These are phyloP conservation scores for Salminus brasiliensis DNA, from an alignment of 2,113 vertebrate genomes.

Conservation along the genomic window DNA sequence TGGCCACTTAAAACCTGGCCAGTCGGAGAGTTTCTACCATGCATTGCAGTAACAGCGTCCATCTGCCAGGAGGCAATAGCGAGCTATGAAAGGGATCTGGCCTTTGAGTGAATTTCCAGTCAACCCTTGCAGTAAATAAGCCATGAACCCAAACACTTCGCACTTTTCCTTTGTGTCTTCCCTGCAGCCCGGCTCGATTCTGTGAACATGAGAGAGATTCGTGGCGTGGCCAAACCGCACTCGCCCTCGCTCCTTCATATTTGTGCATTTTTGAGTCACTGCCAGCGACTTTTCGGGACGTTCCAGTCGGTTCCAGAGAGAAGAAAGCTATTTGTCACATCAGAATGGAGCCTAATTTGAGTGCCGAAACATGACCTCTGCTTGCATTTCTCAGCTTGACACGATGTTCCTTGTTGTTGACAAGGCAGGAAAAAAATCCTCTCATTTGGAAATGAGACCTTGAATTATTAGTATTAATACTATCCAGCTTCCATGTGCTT, in stretches of 20 bases:
- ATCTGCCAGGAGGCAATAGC: constrained; percentile 74
- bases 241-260: constrained; percentile 55
- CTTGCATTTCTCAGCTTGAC: constrained; percentile 41
- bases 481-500: not conserved
- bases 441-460: not conserved
- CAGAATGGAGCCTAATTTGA: constrained; percentile 62
- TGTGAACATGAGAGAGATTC: constrained; percentile 54
- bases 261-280: constrained; percentile 68
- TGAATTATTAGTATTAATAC: not conserved
- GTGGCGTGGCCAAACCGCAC: constrained; percentile 63
- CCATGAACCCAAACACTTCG: constrained; percentile 62
- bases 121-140: constrained; percentile 55
- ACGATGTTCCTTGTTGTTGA: not conserved
- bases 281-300: constrained; percentile 70
- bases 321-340: constrained; percentile 66
- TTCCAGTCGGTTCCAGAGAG: constrained; percentile 53
- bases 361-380: constrained; percentile 53
- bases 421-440: not conserved
- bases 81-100: constrained; percentile 52
- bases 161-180: constrained; percentile 68
- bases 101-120: constrained; percentile 42
- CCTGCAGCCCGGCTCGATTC: constrained; percentile 63
- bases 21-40: not conserved
- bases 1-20: constrained; percentile 13
- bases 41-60: constrained; percentile 59